phyloP scores from a whole-genome alignment of 2,797 vertebrate genomes.

The Sandelia bainsii region DNA sequence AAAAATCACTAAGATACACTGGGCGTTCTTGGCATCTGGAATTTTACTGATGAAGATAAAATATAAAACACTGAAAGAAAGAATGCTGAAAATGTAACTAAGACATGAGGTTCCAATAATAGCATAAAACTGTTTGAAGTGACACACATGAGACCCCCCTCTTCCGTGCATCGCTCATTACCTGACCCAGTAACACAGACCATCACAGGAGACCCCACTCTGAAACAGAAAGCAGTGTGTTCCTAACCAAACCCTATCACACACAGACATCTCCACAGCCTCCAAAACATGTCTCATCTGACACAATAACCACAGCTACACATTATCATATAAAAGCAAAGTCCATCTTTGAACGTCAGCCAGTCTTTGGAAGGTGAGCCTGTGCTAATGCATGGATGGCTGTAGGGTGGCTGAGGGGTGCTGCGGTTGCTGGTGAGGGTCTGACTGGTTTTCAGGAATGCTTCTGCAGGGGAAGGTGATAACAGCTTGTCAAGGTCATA shows the following conservation, averaged over 20 bases:
- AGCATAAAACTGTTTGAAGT: constrained; percentile 56
- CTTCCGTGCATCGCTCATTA: constrained; percentile 50
- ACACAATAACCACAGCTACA: constrained; percentile 63
- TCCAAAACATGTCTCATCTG: constrained; percentile 69
- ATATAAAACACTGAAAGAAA: constrained; percentile 44
- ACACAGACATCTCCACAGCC: constrained; percentile 65
- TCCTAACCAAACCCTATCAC: constrained; percentile 54
- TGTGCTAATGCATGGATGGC: constrained; percentile 25
- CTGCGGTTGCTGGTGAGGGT: constrained; percentile 8
- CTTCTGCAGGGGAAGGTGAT: constrained; percentile 17
- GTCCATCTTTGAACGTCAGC: constrained; percentile 46
- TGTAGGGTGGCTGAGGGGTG: constrained; percentile 18
- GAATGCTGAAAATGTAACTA: constrained; percentile 63
- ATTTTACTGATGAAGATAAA: constrained; percentile 64
- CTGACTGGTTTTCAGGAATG: constrained; percentile 5
- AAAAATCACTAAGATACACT: constrained; percentile 17
- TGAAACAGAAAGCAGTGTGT: constrained; percentile 34
- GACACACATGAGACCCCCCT: constrained; percentile 50
- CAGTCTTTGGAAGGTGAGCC: constrained; percentile 59
- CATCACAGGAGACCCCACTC: constrained; percentile 26
- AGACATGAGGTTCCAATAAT: constrained; percentile 77
- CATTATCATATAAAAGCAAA: constrained; percentile 51
- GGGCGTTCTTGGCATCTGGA: constrained; percentile 47
- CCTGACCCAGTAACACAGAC: constrained; percentile 59
- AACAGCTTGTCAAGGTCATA: constrained; percentile 50